Percentiles rank a stretch among this genome's conserved stretches.
Evolutionary conservation across 2,113 vertebrate genomes (phyloP).

Genomic region (Cnemophilus loriae): DNA sequence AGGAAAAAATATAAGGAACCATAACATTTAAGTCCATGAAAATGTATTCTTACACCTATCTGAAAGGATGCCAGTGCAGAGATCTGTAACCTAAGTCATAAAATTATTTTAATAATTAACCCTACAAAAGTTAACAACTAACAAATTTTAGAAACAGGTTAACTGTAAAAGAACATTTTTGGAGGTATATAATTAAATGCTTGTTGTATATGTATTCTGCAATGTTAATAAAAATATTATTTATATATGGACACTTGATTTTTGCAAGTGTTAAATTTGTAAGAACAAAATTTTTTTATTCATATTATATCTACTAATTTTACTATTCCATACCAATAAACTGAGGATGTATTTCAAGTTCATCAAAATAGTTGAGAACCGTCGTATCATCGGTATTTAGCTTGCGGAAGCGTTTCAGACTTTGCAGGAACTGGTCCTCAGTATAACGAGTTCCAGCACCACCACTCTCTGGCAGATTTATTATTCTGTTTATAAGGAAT

Average conservation of each 20-base stretch:
- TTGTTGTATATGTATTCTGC: neutral
- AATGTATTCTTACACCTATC: neutral
- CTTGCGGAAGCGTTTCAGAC: conserved; percentile 75
- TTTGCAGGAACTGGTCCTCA: conserved; percentile 75
- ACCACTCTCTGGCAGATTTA: conserved; percentile 81
- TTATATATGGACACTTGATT: neutral
- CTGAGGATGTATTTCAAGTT: conserved; percentile 77
- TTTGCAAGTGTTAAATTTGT: neutral
- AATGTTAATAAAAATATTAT: neutral
- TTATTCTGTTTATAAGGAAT: conserved; percentile 85
- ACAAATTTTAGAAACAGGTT: neutral
- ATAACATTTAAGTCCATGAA: neutral
- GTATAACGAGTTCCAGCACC: conserved; percentile 78
- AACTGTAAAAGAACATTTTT: neutral
- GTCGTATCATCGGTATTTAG: conserved; percentile 74
- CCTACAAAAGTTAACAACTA: neutral
- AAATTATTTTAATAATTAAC: neutral
- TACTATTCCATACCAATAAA: conserved; percentile 76
- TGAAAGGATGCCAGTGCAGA: neutral
- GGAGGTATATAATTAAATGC: neutral
- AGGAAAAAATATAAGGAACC: neutral
- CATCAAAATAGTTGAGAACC: conserved; percentile 84
- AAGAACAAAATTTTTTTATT: neutral
- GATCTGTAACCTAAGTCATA: neutral
- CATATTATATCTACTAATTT: neutral